Conservation (phyloP, 1,140 invertebrate species). For the Papilio polytes region DNA sequence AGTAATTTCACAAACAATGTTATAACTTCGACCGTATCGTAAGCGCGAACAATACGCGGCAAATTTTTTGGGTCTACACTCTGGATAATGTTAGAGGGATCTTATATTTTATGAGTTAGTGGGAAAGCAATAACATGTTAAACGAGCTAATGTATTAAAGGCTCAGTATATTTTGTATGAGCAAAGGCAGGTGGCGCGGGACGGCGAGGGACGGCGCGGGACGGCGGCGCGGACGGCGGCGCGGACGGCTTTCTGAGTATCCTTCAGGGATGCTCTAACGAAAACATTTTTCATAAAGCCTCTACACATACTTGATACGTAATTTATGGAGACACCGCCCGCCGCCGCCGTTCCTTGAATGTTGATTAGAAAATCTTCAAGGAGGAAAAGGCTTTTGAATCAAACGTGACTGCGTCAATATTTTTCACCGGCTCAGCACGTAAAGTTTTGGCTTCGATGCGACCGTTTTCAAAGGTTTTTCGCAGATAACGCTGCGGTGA, state of each 20-base stretch:
- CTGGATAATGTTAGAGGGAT: conserved; percentile 4
- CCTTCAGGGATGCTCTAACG: conserved; percentile 56
- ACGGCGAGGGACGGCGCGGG: conserved; percentile 39
- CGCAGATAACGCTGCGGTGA: conserved; percentile 16
- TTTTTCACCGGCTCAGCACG: conserved; percentile 45
- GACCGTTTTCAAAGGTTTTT: neutral
- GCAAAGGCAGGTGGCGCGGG: conserved; percentile 54
- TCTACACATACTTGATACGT: conserved; percentile 77
- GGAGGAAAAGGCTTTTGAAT: conserved; percentile 55
- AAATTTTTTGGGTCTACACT: neutral
- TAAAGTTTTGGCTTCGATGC: conserved; percentile 29
- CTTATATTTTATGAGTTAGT: conserved; percentile 22
- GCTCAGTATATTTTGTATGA: conserved; percentile 66
- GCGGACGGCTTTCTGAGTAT: conserved; percentile 47
- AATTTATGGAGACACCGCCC: conserved; percentile 78
- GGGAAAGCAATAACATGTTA: conserved; percentile 23
- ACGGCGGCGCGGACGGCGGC: conserved; percentile 36
- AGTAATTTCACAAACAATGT: neutral
- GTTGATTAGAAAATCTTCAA: conserved; percentile 75
- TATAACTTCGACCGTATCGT: neutral
- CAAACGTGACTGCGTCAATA: conserved; percentile 56
- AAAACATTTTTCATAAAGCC: conserved; percentile 81
- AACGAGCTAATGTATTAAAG: conserved; percentile 54
- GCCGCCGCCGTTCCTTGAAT: conserved; percentile 69
- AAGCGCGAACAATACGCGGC: neutral